These are phyloP conservation scores for Leucoptera coffeella DNA, from an alignment of 2,888 invertebrate species.

Conservation along the genomic window DNA sequence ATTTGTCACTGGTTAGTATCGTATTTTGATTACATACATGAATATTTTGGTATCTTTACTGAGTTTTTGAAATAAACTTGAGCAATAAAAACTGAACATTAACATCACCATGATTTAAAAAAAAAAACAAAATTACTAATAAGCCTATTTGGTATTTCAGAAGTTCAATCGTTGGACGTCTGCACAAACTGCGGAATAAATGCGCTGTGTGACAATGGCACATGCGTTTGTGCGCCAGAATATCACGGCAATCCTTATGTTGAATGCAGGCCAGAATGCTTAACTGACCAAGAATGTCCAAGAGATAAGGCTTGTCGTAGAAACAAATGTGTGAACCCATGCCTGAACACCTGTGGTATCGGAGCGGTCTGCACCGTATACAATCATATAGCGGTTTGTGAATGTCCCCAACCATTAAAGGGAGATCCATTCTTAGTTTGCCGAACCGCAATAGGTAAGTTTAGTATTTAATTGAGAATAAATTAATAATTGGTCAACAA, in stretches of 20 bases:
- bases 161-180: too few relatives aligned
- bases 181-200: constrained; percentile 53
- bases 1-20: constrained; percentile 17
- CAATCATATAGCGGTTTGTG: constrained; percentile 73
- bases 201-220: constrained; percentile 50
- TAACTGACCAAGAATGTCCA: constrained; percentile 66
- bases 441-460: constrained; percentile 43
- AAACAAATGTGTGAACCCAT: constrained; percentile 71
- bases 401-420: constrained; percentile 63
- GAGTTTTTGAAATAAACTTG: too few relatives aligned
- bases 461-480: too few relatives aligned
- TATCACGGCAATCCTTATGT: constrained; percentile 62
- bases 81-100: too few relatives aligned
- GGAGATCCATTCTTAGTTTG: constrained; percentile 77
- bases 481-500: too few relatives aligned
- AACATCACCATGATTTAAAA: too few relatives aligned
- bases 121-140: neutral
- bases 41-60: neutral
- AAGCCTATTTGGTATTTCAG: neutral
- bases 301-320: constrained; percentile 64
- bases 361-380: constrained; percentile 69
- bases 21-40: constrained; percentile 1
- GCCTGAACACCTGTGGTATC: constrained; percentile 62
- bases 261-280: constrained; percentile 74
- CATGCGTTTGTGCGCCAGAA: constrained; percentile 57